A percentile compares a stretch with the other conserved stretches of the same genome.
Evolutionary conservation across 2,888 invertebrate species (phyloP).

Genomic region (Acholoe squamosa): DNA sequence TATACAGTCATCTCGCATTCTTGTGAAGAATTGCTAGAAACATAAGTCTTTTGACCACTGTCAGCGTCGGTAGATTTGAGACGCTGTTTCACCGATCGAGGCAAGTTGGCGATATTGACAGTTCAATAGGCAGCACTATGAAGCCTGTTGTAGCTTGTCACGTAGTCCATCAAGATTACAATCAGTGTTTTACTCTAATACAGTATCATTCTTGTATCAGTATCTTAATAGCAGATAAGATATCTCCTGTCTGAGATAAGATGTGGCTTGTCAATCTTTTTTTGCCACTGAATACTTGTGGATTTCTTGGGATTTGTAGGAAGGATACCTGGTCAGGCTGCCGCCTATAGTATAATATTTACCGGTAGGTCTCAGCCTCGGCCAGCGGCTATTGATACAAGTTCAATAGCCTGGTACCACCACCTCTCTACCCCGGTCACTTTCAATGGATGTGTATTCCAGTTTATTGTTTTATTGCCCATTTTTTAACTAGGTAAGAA

Average conservation of each 20-base stretch:
- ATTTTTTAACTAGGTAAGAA: too few relatives aligned
- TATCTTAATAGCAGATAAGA: background rate
- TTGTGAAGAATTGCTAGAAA: background rate
- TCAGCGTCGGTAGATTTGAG: background rate
- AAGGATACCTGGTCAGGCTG: background rate
- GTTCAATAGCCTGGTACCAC: too few relatives aligned
- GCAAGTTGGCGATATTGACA: background rate
- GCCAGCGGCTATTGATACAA: too few relatives aligned
- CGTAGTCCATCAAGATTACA: background rate
- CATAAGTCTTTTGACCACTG: background rate
- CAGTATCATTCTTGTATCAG: background rate
- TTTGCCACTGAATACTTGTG: too few relatives aligned
- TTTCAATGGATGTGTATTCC: background rate
- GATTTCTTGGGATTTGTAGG: background rate
- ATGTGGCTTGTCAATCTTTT: too few relatives aligned
- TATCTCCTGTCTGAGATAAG: background rate
- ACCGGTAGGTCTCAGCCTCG: too few relatives aligned
- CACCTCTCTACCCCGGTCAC: background rate
- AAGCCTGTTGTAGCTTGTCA: slow-evolving; percentile 23
- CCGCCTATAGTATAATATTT: background rate
- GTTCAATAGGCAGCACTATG: background rate
- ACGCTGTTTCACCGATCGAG: background rate
- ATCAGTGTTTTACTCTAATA: background rate
- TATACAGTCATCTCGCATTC: background rate
- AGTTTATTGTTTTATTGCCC: too few relatives aligned